Evolutionary conservation across 1,140 invertebrate genomes (phyloP).

Genomic region (Camponotus floridanus): DNA sequence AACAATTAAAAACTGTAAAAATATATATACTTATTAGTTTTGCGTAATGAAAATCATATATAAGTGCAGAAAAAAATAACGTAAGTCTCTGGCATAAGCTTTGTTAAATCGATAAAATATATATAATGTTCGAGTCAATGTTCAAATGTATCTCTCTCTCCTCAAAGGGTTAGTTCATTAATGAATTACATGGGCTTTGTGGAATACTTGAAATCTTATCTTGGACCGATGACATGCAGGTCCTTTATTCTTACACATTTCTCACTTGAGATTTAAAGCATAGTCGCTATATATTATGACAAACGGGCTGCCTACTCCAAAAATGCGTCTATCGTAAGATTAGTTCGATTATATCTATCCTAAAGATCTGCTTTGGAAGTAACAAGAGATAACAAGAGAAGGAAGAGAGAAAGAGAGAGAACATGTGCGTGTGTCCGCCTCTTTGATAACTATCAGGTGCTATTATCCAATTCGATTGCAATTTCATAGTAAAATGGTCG

Average conservation of each 20-base stretch:
- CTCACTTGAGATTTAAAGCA: constrained; percentile 79
- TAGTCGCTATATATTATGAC: constrained; percentile 69
- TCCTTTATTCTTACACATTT: constrained; percentile 74
- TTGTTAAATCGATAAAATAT: not conserved
- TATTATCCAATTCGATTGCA: constrained; percentile 55
- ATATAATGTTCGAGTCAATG: not conserved
- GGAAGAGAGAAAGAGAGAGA: constrained; percentile 62
- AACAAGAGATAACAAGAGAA: constrained; percentile 68
- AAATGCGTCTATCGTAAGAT: constrained; percentile 76
- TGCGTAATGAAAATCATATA: not conserved
- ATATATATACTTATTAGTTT: constrained; percentile 2
- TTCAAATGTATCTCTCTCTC: not conserved
- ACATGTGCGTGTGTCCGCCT: constrained; percentile 38
- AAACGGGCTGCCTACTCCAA: constrained; percentile 75
- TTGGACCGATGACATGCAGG: constrained; percentile 62
- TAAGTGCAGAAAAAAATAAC: not conserved
- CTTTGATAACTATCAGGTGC: constrained; percentile 52
- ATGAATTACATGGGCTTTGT: constrained; percentile 51
- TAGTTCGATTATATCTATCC: constrained; percentile 64
- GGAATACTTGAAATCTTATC: constrained; percentile 76
- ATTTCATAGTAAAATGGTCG: constrained; percentile 60
- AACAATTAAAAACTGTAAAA: not conserved
- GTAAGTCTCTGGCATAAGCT: not conserved
- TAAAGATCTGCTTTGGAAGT: constrained; percentile 62
- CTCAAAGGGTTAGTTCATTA: constrained; percentile 33